Conservation (phyloP, 35 echinoderm and acorn worm species). For the Lytechinus variegatus region DNA sequence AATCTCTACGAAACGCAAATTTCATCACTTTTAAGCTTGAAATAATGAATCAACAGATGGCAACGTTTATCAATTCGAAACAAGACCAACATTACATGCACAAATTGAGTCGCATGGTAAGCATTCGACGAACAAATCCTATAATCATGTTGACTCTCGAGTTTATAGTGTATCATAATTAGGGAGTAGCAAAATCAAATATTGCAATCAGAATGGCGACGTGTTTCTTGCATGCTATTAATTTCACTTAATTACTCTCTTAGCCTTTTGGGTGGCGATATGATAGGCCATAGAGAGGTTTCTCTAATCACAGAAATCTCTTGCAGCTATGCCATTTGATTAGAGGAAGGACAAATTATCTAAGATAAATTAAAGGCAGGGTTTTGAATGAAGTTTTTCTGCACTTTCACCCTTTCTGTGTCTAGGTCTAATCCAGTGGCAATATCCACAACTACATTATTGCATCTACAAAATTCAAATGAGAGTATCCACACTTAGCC, state of each 20-base stretch:
- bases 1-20: background rate
- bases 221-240: background rate
- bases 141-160: background rate
- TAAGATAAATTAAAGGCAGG: background rate
- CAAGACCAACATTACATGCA: background rate
- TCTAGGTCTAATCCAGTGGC: no score
- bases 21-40: background rate
- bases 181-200: background rate
- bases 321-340: background rate
- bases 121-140: background rate
- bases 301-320: background rate
- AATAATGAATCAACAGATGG: slow-evolving; percentile 3
- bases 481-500: no score
- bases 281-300: background rate
- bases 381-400: background rate
- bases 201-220: background rate
- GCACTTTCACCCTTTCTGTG: background rate
- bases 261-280: background rate
- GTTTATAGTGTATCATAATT: background rate
- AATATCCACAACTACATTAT: no score
- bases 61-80: background rate
- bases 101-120: background rate
- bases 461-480: no score
- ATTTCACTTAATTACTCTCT: background rate
- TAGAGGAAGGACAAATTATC: no score